Evolutionary conservation across 2,113 vertebrate species (phyloP).

Genomic region (Atherinomorus stipes): DNA sequence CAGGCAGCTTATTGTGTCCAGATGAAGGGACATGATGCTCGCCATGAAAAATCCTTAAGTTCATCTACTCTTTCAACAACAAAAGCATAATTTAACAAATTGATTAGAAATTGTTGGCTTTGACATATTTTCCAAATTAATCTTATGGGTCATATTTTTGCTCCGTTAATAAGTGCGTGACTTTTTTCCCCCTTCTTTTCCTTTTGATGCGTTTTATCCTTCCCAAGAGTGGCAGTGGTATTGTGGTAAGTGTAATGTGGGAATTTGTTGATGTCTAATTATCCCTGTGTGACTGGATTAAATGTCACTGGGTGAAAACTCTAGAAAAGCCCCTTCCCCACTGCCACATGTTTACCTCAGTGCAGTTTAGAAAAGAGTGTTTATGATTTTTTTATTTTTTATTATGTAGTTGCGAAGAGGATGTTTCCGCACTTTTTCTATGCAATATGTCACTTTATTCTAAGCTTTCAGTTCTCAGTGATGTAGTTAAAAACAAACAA

Average conservation of each 20-base stretch:
- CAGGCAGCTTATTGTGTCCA: too few species aligned
- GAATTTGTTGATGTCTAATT: conserved; percentile 42
- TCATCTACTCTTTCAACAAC: too few species aligned
- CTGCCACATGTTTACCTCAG: neutral
- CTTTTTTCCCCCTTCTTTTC: too few species aligned
- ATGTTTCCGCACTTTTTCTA: too few species aligned
- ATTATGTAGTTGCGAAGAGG: too few species aligned
- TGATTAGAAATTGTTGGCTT: neutral
- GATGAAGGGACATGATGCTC: too few species aligned
- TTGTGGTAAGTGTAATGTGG: conserved; percentile 81
- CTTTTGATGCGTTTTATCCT: too few species aligned
- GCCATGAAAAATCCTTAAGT: too few species aligned
- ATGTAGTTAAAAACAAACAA: too few species aligned
- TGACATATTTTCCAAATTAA: neutral
- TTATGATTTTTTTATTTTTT: too few species aligned
- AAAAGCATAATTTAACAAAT: neutral
- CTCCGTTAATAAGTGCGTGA: neutral
- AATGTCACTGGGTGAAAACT: neutral
- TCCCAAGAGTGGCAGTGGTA: conserved; percentile 67
- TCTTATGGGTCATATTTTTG: neutral
- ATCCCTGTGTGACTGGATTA: conserved; percentile 2
- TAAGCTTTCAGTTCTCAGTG: too few species aligned
- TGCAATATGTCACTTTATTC: too few species aligned
- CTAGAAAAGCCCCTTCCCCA: conserved; percentile 38
- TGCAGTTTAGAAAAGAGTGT: neutral